phyloP scores from a whole-genome alignment of 2,113 vertebrate genomes.

The Sarotherodon lohbergeri region DNA sequence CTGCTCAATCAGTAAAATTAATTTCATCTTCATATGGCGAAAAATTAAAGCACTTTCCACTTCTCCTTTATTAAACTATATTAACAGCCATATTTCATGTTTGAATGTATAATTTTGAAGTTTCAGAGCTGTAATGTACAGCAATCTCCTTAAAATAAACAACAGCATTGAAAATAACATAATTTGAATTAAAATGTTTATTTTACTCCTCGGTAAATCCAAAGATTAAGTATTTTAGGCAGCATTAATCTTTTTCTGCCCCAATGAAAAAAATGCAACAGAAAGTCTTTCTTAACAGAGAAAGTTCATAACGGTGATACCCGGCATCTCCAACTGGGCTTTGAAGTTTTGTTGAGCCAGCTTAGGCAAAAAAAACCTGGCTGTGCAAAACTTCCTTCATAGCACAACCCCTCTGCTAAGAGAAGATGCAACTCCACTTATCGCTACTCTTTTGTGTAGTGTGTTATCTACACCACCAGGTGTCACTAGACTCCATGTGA shows the following conservation, averaged over 20 bases:
- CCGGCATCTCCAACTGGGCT: background rate
- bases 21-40: rapidly evolving
- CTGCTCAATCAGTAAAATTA: background rate
- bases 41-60: background rate
- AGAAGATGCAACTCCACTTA: background rate
- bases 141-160: background rate
- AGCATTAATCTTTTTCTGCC: background rate
- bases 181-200: background rate
- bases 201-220: rapidly evolving
- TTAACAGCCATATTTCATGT: background rate
- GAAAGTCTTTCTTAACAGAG: background rate
- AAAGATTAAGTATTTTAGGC: background rate
- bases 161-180: background rate
- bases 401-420: background rate
- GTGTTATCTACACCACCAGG: background rate
- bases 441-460: background rate
- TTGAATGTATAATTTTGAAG: background rate
- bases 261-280: background rate
- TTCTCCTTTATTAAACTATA: background rate
- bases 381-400: background rate
- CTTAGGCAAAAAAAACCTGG: background rate
- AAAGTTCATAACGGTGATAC: background rate
- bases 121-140: background rate
- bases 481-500: slow-evolving; percentile 3
- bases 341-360: background rate